A percentile compares a stretch with the other conserved stretches of the same genome.
These are phyloP conservation scores for Apostichopus japonicus DNA, from an alignment of 35 echinoderm and acorn worm genomes.

Conservation along the genomic window DNA sequence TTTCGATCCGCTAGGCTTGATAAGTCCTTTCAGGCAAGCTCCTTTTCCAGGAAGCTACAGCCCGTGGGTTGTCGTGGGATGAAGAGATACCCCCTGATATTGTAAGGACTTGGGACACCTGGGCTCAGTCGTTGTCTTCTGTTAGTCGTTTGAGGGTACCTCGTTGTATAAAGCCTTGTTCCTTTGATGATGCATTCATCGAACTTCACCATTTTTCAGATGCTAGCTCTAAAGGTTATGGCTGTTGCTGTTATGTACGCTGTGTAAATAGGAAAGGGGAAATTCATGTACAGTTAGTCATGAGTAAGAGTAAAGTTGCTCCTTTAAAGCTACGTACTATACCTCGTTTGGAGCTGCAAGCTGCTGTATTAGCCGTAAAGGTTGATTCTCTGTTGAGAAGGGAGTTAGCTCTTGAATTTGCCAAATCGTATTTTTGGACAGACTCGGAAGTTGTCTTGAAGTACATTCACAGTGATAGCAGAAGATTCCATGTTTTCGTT, in stretches of 20 bases:
- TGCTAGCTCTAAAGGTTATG: constrained; percentile 74
- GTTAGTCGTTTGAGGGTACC: constrained; percentile 30
- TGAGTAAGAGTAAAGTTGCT: constrained; percentile 68
- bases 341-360: constrained; percentile 67
- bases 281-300: constrained; percentile 52
- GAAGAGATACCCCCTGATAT: constrained; percentile 8
- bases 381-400: constrained; percentile 48
- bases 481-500: constrained; percentile 65
- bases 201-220: constrained; percentile 89
- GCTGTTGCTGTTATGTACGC: constrained; percentile 64
- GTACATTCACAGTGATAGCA: constrained; percentile 60
- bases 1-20: constrained; percentile 67
- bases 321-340: constrained; percentile 70
- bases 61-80: constrained; percentile 50
- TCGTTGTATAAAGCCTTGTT: constrained; percentile 57
- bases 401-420: constrained; percentile 36
- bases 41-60: constrained; percentile 57
- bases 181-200: not conserved
- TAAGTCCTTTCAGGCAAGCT: constrained; percentile 40
- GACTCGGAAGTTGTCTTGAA: constrained; percentile 63
- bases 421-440: constrained; percentile 55
- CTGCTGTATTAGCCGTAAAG: constrained; percentile 55
- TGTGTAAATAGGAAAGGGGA: constrained; percentile 38
- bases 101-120: not conserved
- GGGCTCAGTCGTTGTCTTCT: not conserved